phyloP scores from a whole-genome alignment of 2,797 vertebrate species.

The Bradypus variegatus region DNA sequence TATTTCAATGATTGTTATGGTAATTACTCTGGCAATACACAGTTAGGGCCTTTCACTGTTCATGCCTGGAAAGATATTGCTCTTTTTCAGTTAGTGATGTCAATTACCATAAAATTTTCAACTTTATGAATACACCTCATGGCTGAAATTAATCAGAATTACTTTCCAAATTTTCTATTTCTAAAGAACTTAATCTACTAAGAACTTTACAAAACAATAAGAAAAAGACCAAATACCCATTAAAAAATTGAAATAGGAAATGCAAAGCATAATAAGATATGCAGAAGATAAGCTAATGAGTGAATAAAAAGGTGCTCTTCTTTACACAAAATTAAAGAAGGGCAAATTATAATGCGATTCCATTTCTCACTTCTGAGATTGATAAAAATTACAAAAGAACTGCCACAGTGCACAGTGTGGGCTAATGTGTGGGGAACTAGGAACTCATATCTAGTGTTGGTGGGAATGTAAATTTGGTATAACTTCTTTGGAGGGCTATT shows the following conservation, averaged over 20 bases:
- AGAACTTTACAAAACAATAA: not conserved
- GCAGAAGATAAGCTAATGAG: not conserved
- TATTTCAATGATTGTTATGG: not conserved
- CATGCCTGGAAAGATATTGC: not conserved
- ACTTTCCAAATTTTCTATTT: not conserved
- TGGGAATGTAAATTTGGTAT: not conserved
- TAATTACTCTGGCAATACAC: not conserved
- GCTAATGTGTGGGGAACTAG: not conserved
- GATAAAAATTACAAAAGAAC: not conserved
- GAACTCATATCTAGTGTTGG: not conserved
- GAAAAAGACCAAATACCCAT: not conserved
- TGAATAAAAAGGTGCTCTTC: not conserved
- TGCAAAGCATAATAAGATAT: not conserved
- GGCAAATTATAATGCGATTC: not conserved
- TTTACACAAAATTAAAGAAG: slow-evolving; percentile 7
- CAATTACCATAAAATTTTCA: not conserved
- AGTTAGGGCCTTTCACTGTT: not conserved
- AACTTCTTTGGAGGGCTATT: not conserved
- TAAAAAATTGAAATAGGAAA: not conserved
- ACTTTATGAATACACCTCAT: not conserved
- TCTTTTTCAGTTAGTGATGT: not conserved
- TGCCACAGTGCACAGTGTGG: not conserved
- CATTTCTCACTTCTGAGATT: not conserved
- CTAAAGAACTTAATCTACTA: not conserved
- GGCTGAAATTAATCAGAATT: slow-evolving; percentile 25